phyloP scores from a whole-genome alignment of 2,113 vertebrate species.

The Myotis brandtii region DNA sequence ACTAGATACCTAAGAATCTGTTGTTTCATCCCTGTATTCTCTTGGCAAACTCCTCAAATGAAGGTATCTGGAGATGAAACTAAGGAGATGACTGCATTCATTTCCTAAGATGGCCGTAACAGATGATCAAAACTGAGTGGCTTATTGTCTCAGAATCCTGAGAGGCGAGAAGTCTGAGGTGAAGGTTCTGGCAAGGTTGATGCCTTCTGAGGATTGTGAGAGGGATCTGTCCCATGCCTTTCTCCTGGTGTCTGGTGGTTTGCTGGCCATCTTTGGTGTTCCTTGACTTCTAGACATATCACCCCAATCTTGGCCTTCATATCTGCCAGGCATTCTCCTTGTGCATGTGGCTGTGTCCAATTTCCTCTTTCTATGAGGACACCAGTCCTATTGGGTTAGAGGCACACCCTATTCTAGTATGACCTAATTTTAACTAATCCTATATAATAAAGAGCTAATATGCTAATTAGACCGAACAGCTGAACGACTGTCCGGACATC shows the following conservation, averaged over 20 bases:
- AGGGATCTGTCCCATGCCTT: rapidly evolving
- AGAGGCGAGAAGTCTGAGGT: background rate
- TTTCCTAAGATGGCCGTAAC: rapidly evolving
- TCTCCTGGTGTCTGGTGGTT: background rate
- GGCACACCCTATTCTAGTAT: background rate
- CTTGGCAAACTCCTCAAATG: background rate
- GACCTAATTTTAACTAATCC: background rate
- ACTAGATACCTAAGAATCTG: background rate
- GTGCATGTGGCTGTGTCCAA: background rate
- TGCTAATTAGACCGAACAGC: no score
- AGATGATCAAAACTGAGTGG: background rate
- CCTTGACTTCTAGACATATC: background rate
- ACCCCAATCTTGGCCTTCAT: background rate
- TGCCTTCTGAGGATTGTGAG: background rate
- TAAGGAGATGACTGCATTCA: background rate
- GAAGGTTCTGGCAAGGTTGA: background rate
- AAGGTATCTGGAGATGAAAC: background rate
- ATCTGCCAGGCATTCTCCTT: background rate
- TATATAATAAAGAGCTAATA: no score
- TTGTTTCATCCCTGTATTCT: background rate
- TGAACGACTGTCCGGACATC: no score
- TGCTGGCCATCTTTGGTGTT: background rate
- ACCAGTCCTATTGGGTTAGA: background rate
- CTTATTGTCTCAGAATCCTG: background rate
- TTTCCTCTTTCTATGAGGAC: background rate